These are phyloP conservation scores for Dynastes hyllus DNA, from an alignment of 2,888 invertebrate species.

Conservation along the genomic window DNA sequence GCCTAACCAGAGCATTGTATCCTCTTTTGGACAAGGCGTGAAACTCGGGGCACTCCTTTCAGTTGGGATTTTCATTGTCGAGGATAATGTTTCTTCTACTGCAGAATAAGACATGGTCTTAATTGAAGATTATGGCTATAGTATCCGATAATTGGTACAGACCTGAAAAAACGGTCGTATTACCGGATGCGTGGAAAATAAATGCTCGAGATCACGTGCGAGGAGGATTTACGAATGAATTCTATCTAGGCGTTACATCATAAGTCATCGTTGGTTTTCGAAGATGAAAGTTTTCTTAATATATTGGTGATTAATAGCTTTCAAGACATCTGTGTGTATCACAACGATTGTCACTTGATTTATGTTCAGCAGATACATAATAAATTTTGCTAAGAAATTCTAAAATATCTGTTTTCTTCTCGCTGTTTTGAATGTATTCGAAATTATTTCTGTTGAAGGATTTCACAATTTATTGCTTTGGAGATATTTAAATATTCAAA, in stretches of 20 bases:
- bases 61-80: constrained; percentile 45
- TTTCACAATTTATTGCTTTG: not conserved
- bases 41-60: constrained; percentile 61
- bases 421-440: not conserved
- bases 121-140: constrained; percentile 28
- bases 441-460: not conserved
- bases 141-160: constrained; percentile 38
- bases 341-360: constrained; percentile 14
- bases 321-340: constrained; percentile 18
- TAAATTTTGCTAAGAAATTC: not conserved
- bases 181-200: constrained; percentile 28
- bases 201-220: constrained; percentile 11
- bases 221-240: constrained; percentile 25
- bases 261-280: constrained; percentile 38
- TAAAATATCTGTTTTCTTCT: not conserved
- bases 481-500: not conserved
- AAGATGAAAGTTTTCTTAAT: constrained; percentile 35
- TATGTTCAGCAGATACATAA: not conserved
- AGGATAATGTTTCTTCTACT: constrained; percentile 18
- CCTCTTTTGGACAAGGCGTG: constrained; percentile 62
- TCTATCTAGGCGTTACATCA: constrained; percentile 29
- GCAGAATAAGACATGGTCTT: constrained; percentile 25
- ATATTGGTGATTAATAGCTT: constrained; percentile 26
- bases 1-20: constrained; percentile 56
- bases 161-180: not conserved